Conservation (phyloP, 2,888 invertebrate genomes). For the Drosophila lacicola region DNA sequence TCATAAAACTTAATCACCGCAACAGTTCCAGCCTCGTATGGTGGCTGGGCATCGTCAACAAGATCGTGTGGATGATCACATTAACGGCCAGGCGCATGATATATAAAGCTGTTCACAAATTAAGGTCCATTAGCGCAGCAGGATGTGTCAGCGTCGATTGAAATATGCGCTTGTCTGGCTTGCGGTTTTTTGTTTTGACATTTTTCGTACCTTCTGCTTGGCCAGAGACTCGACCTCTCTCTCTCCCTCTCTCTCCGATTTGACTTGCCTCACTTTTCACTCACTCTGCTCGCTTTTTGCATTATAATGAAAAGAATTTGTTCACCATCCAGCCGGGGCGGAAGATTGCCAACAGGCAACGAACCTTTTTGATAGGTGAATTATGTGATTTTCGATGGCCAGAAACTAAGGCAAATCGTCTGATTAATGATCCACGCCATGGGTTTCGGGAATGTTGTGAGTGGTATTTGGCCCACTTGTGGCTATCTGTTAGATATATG, state of each 20-base stretch:
- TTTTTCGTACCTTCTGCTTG: conserved; percentile 57
- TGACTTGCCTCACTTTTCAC: conserved; percentile 40
- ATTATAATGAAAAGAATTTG: conserved; percentile 74
- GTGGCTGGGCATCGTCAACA: conserved; percentile 35
- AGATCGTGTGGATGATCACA: conserved; percentile 81
- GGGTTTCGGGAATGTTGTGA: conserved; percentile 15
- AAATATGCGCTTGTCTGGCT: conserved; percentile 79
- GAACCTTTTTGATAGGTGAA: conserved; percentile 58
- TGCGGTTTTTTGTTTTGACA: conserved; percentile 78
- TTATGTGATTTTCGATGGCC: conserved; percentile 49
- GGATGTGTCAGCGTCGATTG: conserved; percentile 82
- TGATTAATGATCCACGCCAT: conserved; percentile 63
- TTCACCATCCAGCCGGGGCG: conserved; percentile 33
- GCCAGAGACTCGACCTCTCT: conserved; percentile 14
- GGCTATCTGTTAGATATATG: conserved; percentile 14
- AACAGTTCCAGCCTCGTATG: conserved; percentile 23
- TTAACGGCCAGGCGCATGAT: conserved; percentile 77
- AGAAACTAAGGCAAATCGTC: conserved; percentile 66
- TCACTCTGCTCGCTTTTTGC: conserved; percentile 52
- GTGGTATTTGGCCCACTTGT: conserved; percentile 26
- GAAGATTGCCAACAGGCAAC: conserved; percentile 16
- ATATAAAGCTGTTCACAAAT: conserved; percentile 82
- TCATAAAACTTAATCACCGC: conserved; percentile 73
- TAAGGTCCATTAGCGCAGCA: conserved; percentile 83
- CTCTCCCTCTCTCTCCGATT: neutral